These are phyloP conservation scores for Pyrgus malvae DNA, from an alignment of 2,888 invertebrate species.

Conservation along the genomic window DNA sequence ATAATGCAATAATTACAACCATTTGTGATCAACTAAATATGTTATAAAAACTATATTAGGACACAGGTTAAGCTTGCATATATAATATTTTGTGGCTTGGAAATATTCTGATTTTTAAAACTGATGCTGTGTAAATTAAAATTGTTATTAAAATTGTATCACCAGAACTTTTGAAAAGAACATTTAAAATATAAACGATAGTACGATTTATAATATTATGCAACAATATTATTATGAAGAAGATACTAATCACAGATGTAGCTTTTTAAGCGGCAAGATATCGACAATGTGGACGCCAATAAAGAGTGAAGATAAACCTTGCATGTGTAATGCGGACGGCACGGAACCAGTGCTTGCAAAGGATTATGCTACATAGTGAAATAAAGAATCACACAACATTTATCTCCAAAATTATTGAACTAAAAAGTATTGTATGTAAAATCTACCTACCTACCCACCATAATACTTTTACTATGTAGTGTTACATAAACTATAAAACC, in stretches of 20 bases:
- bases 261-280: conserved; percentile 59
- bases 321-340: conserved; percentile 37
- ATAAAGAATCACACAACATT: conserved; percentile 38
- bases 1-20: conserved; percentile 16
- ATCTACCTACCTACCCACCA: conserved; percentile 7
- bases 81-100: neutral
- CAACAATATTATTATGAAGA: conserved; percentile 42
- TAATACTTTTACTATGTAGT: conserved; percentile 9
- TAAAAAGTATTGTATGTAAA: conserved; percentile 1
- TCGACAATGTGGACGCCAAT: conserved; percentile 30
- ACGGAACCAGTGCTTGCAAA: neutral
- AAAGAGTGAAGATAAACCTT: conserved; percentile 49
- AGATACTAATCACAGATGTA: conserved; percentile 67
- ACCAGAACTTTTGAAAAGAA: no score
- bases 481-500: conserved; percentile 42
- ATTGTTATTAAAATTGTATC: no score
- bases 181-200: conserved; percentile 33
- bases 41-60: conserved; percentile 31
- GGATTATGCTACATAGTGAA: neutral
- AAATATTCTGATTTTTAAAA: no score
- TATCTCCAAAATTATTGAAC: conserved; percentile 48
- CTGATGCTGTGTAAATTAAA: no score
- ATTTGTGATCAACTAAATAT: conserved; percentile 18
- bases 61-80: conserved; percentile 1
- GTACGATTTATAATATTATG: conserved; percentile 43